phyloP scores from a whole-genome alignment of 2,113 vertebrate genomes.

The Microcebus murinus region DNA sequence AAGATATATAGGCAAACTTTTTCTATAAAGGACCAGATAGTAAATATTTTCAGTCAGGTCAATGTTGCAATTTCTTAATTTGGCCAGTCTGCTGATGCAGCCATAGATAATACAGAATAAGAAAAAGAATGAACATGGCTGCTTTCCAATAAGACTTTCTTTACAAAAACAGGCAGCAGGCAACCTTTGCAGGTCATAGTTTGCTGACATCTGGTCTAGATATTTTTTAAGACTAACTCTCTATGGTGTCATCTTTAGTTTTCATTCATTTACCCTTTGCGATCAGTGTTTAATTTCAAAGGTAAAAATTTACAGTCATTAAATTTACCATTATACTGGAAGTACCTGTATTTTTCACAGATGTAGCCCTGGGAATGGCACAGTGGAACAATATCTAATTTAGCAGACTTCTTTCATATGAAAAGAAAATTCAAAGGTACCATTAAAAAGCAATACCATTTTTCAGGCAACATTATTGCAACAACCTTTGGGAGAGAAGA shows the following conservation, averaged over 20 bases:
- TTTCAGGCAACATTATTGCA: neutral
- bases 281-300: slow-evolving; percentile 42
- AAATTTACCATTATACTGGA: neutral
- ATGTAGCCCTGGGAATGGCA: neutral
- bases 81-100: neutral
- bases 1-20: neutral
- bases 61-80: neutral
- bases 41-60: neutral
- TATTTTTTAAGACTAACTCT: neutral
- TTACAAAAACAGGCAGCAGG: neutral
- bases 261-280: neutral
- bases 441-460: slow-evolving; percentile 27
- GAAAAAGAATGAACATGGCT: neutral
- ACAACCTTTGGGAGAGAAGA: neutral
- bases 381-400: neutral
- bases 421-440: slow-evolving; percentile 44
- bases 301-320: neutral
- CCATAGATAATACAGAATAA: neutral
- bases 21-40: neutral
- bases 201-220: neutral
- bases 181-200: neutral
- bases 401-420: neutral
- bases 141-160: neutral
- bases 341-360: neutral
- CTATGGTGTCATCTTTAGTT: neutral